Evolutionary conservation across 2,113 vertebrate species (phyloP).

Genomic region (Percina caprodes): DNA sequence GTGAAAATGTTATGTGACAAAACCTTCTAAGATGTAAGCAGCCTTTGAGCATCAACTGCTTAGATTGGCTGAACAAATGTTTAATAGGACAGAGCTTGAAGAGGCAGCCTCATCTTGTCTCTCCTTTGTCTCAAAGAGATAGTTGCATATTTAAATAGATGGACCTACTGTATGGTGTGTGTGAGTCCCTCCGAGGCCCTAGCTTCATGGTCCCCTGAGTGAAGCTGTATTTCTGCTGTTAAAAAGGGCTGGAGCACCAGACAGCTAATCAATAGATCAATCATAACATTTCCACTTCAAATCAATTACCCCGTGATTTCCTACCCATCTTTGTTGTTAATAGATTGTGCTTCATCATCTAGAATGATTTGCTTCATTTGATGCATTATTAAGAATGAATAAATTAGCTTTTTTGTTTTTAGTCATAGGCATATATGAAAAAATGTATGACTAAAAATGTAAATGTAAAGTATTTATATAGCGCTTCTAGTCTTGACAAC

Average conservation of each 20-base stretch:
- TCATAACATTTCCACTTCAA: conserved; percentile 84
- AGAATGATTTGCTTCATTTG: conserved; percentile 25
- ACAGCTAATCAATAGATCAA: conserved; percentile 84
- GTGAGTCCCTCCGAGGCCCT: conserved; percentile 47
- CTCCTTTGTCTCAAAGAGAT: conserved; percentile 48
- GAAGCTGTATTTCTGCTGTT: conserved; percentile 73
- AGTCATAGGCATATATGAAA: background rate
- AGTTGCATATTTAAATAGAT: conserved; percentile 53
- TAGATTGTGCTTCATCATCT: background rate
- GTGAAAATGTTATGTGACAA: conserved; percentile 3
- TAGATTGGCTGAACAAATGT: conserved; percentile 45
- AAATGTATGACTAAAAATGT: too few species aligned
- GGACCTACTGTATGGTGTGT: conserved; percentile 5
- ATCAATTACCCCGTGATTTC: conserved; percentile 75
- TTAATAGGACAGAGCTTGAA: conserved; percentile 25
- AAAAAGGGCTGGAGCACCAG: conserved; percentile 62
- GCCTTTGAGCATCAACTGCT: conserved; percentile 29
- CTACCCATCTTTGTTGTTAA: conserved; percentile 56
- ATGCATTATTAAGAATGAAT: conserved; percentile 24
- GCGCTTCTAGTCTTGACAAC: too few species aligned
- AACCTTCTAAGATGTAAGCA: background rate
- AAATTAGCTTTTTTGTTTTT: background rate
- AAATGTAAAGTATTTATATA: too few species aligned
- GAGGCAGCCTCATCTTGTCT: conserved; percentile 34
- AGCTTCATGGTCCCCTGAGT: conserved; percentile 62